Conservation (phyloP, 2,797 vertebrate species). For the Anas bahamensis region DNA sequence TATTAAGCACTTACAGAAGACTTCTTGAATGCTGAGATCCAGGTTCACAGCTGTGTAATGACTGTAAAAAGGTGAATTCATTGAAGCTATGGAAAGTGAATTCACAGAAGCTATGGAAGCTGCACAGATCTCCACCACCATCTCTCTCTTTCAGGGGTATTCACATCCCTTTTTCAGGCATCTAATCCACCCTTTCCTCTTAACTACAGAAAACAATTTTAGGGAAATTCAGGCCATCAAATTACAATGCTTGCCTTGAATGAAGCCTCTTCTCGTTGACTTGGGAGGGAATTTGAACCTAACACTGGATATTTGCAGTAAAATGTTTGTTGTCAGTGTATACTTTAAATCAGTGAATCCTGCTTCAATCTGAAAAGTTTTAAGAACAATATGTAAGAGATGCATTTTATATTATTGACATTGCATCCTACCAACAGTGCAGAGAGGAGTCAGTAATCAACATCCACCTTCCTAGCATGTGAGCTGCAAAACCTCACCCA, state of each 20-base stretch:
- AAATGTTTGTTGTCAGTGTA: neutral
- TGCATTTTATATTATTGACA: neutral
- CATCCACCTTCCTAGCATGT: neutral
- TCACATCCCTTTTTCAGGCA: neutral
- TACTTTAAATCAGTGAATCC: neutral
- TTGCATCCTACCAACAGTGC: neutral
- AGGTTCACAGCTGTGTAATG: neutral
- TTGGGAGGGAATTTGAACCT: neutral
- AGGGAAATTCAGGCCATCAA: neutral
- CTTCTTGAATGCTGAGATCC: neutral
- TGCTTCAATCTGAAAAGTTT: neutral
- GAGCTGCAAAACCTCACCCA: neutral
- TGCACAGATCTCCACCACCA: too few relatives aligned
- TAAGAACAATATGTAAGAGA: neutral
- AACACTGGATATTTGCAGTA: neutral
- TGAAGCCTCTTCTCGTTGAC: neutral
- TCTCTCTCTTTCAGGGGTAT: too few relatives aligned
- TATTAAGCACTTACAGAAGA: neutral
- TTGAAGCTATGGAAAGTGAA: neutral
- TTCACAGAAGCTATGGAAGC: neutral
- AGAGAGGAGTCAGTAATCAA: neutral
- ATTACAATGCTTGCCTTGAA: neutral
- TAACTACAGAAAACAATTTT: neutral
- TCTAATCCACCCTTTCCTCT: neutral
- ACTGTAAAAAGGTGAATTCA: neutral